Evolutionary conservation across 2,797 vertebrate species (phyloP), one percentile per base, ranked within the genome.

Genomic region (Peromyscus eremicus): DNA sequence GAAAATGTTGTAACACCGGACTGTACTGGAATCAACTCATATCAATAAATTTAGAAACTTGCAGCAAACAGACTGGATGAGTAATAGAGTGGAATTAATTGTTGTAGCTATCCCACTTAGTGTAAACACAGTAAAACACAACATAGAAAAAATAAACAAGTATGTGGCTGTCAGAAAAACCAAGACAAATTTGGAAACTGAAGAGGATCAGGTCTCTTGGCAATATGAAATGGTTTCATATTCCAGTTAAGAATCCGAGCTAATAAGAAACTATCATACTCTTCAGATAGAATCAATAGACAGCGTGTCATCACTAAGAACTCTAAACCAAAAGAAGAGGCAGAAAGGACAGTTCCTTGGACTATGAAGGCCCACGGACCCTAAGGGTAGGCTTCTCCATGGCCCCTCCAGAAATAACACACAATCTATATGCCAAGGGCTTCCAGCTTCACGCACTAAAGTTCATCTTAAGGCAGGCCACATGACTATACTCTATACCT

Each of bases 141-240:
- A 97, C 84, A 94, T 60, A 94, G 94, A 94, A 82, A 97, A 71
- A 97, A 96, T 92, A 97, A 98, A 92, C 81, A 95, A 96, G 84
- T 90, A 37, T 91, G 66, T 92, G 62, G 32, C 92, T 95, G 92
- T 95, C 89, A 88, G 87, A 37, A 19, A 57, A 96, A 80, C 92
- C 92, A 95, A 97, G 93, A 97, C 76, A 93, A 97, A 97, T 97
- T 71, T 98, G 96, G 92, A 97, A 95, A 97, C 76, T 92, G 93
- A 93, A 95, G 70, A 97, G 70, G n/a, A 95, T 79, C 64, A 92
- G 88, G 49, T 94, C 71, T 95, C 64, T 91, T 97, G 94, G 93
- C 91, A 96, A 84, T n/a, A 13, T 68, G 46, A 60, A 92, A 62
- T 27, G 68, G 46, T 96, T 96, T 96, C 75, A 90, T 89, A 62